These are phyloP conservation scores for Myioborus melanocephalus DNA, from an alignment of 2,797 vertebrate genomes.

Conservation along the genomic window DNA sequence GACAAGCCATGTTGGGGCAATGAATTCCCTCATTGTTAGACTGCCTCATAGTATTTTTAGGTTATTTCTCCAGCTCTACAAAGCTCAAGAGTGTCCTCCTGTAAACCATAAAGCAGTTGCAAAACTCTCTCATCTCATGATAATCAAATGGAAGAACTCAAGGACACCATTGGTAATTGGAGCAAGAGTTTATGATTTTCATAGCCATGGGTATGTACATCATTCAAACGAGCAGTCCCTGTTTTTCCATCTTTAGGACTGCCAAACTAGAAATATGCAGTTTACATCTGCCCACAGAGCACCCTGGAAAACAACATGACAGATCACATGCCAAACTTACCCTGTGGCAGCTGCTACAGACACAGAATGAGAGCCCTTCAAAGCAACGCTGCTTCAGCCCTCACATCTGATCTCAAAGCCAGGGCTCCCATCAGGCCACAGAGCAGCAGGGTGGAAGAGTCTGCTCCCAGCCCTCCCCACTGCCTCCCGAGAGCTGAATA, in stretches of 20 bases:
- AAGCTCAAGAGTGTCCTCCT: conserved; percentile 40
- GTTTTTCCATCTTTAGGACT: neutral
- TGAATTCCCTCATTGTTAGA: conserved; percentile 67
- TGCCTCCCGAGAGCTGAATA: neutral
- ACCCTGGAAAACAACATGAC: neutral
- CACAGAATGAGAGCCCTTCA: neutral
- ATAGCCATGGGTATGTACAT: neutral
- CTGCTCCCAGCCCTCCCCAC: neutral
- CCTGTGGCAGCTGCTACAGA: neutral
- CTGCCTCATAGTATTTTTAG: conserved; percentile 26
- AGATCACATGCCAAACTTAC: neutral
- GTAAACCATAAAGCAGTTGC: neutral
- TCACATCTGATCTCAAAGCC: neutral
- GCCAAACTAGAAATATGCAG: neutral
- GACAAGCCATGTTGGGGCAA: conserved; percentile 46
- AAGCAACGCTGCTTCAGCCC: neutral
- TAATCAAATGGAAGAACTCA: conserved; percentile 30
- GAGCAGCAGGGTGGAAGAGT: neutral
- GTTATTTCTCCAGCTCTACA: conserved; percentile 42
- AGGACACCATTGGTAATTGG: neutral
- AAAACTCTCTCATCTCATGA: conserved; percentile 45
- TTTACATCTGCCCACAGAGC: neutral
- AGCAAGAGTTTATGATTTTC: neutral
- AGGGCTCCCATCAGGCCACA: neutral
- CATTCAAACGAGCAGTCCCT: neutral